Evolutionary conservation across 2,113 vertebrate species (phyloP), one percentile per base, ranked within the genome.

Genomic region (Ciconia maguari): DNA sequence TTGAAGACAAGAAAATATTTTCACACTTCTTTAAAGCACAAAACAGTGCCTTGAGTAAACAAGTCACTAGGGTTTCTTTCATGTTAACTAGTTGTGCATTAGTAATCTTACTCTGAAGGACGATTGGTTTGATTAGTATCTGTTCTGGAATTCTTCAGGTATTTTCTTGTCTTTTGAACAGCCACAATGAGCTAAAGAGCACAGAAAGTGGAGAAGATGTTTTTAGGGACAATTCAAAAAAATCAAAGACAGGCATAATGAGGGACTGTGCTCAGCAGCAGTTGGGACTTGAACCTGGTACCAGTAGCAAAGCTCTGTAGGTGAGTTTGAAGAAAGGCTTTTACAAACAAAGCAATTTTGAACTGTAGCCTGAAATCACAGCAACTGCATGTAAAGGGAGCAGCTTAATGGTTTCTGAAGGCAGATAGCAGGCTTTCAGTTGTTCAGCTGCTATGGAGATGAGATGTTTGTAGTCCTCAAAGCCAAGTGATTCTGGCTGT

Each of bases 1-100:
- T 96, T 88, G 94, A 96, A 95, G 95, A 97, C 93, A 96, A 91
- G 95, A 91, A 96, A 95, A 77, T 95, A 95, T 72, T 94, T 87
- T 87, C 93, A 70, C 29, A 3, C 55, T 76, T 85, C 75, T 70
- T 68, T 75, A 77, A 91, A 94, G 84, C 87, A 90, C 78, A 70
- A 70, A 80, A 66, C 24, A 93, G 51, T 90, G 64, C 91, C 82
- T 96, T 95, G 87, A 80, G 74, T 87, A 66, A 91, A 61, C 42
- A 58, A 93, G 57, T 89, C 87, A 72, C 54, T 94, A 89, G 62
- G 26, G 41, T 92, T 95, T 83, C 68, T 83, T 71, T 96, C 72
- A 29, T 32, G 42, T 79, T 85, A 94, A 78, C 60, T 49, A 51
- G 54, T 62, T 81, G 26, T 68, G 80, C 32, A 10, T 60, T 90